Conservation (phyloP, 2,113 vertebrate genomes). For the Phrynosoma blainvillii region DNA sequence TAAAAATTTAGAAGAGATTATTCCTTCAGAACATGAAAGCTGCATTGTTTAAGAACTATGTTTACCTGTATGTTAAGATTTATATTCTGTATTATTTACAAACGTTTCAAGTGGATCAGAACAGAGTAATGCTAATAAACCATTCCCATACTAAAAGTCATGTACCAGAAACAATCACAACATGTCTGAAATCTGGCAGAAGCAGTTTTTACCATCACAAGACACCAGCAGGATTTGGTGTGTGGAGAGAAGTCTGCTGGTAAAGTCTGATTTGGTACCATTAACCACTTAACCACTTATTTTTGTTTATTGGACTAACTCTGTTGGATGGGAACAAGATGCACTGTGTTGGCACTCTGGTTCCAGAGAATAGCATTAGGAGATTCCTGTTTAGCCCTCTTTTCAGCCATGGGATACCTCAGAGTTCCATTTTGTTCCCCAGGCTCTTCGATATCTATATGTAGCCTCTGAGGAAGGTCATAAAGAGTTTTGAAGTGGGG, state of each 20-base stretch:
- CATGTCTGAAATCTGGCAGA: not conserved
- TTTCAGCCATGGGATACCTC: no score
- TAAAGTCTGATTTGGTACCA: no score
- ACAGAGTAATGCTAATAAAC: not conserved
- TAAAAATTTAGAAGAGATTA: not conserved
- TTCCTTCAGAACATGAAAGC: not conserved
- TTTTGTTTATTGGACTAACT: no score
- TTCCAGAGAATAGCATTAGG: no score
- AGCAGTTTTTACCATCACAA: not conserved
- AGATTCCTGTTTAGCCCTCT: no score
- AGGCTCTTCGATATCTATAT: no score
- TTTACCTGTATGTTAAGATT: not conserved
- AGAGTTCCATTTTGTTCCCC: no score
- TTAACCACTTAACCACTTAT: no score
- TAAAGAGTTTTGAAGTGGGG: no score
- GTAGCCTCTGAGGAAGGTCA: no score
- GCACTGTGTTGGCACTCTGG: no score
- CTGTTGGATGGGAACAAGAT: no score
- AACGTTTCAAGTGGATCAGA: not conserved
- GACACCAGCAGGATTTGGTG: not conserved
- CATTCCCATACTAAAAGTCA: not conserved
- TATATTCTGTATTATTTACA: not conserved
- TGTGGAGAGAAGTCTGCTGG: not conserved
- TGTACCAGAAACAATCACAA: not conserved
- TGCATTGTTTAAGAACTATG: not conserved